Evolutionary conservation across 30 jellyfish, hydroid and myxozoan species (phyloP), one percentile per base, ranked within the genome.

Genomic region (Hydra vulgaris): DNA sequence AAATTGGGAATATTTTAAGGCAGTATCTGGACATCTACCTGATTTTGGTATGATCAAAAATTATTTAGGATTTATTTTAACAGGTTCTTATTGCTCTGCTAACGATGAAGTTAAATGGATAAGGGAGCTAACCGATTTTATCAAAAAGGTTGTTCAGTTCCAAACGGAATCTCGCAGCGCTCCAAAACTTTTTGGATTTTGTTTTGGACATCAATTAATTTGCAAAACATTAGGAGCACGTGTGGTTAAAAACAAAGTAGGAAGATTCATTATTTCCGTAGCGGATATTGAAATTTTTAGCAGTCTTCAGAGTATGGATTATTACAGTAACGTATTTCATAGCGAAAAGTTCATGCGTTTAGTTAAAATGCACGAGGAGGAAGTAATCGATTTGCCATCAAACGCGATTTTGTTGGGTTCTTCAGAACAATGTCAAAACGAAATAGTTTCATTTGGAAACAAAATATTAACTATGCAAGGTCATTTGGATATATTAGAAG

Each of bases 241-340:
- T 40, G 61, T 40, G 12, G 12, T 40, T 12, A 40, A 40, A 5
- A 91, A 86, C 26, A 83, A 87, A 23, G 53, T 66, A 12, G 89
- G 88, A 5, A 76, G 77, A 74, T 91, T 91, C 74, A 88, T 83
- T 20, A 78, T 88, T 82, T 78, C 81, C 25, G 79, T 79, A n/a
- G 97, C 84, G 54, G 73, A 77, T 0, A 68, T 91, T 3, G 61
- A 69, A 68, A 78, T 86, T 21, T 66, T 54, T 0, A 71, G 72
- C n/a, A 73, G 26, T 18, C 80, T 88, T 25, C 83, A 25, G 0
- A 25, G 26, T 17, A 22, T 21, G 25, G 67, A 75, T n/a, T 75
- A 54, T 25, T 77, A 23, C 75, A 20, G 69, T 66, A 23, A 40
- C 24, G 79, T 66, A 18, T 56, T 82, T 70, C 82, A 82, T 16